phyloP scores from a whole-genome alignment of 2,797 vertebrate species.

The Siniperca obscura region DNA sequence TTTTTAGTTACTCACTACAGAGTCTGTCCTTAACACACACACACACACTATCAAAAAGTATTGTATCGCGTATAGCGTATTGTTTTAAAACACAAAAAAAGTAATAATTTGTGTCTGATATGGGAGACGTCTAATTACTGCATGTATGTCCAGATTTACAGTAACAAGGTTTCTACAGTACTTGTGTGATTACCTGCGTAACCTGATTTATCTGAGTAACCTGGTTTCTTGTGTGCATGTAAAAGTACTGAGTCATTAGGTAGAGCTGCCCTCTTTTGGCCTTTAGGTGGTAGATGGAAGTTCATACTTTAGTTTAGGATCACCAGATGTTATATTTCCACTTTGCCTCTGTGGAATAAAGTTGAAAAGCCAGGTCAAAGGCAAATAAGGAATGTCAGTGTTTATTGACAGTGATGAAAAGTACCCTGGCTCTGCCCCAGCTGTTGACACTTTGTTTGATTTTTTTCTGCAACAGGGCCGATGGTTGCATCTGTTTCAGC shows the following conservation, averaged over 20 bases:
- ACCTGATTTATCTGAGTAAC: background rate
- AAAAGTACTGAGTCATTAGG: background rate
- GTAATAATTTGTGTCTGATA: background rate
- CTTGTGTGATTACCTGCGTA: too few relatives aligned
- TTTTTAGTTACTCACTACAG: background rate
- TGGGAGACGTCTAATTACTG: too few relatives aligned
- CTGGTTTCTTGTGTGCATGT: background rate
- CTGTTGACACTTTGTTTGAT: slow-evolving; percentile 36
- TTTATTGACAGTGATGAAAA: background rate
- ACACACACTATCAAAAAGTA: background rate
- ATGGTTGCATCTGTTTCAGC: slow-evolving; percentile 93
- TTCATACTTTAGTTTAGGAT: background rate
- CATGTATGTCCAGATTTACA: too few relatives aligned
- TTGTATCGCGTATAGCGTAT: background rate
- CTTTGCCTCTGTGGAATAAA: background rate
- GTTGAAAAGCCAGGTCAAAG: background rate
- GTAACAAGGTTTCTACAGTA: background rate
- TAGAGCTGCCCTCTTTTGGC: background rate
- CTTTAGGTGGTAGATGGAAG: background rate
- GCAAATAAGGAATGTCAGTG: background rate
- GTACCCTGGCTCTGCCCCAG: background rate
- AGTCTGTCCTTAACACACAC: background rate
- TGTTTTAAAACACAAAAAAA: background rate
- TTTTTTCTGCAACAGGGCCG: slow-evolving; percentile 85
- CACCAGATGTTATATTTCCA: background rate